Conservation (phyloP, 35 echinoderm and acorn worm genomes). For the Lytechinus pictus region DNA sequence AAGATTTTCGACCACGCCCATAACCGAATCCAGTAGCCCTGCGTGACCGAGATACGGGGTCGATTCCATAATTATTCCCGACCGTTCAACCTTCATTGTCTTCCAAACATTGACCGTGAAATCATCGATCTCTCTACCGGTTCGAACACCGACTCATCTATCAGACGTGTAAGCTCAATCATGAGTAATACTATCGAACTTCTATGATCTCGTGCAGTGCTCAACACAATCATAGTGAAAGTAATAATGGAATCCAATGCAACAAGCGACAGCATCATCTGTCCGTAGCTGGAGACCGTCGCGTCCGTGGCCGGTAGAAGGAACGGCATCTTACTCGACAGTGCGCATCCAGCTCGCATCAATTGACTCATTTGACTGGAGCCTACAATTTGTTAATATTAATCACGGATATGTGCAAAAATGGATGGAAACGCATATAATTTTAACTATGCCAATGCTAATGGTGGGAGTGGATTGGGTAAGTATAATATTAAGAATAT, state of each 20-base stretch:
- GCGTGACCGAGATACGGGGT: neutral
- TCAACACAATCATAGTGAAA: neutral
- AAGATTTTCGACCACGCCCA: neutral
- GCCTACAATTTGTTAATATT: neutral
- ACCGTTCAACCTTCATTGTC: neutral
- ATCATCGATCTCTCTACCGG: neutral
- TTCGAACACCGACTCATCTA: neutral
- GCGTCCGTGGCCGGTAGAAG: neutral
- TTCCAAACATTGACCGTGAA: neutral
- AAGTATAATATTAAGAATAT: neutral
- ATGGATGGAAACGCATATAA: conserved; percentile 26
- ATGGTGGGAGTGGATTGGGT: conserved; percentile 31
- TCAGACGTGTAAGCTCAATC: neutral
- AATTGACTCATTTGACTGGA: neutral
- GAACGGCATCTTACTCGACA: neutral
- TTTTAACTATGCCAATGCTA: conserved; percentile 13
- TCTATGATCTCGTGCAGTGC: neutral
- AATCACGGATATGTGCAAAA: neutral
- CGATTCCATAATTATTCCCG: neutral
- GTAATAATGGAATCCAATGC: neutral
- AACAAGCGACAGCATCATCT: neutral
- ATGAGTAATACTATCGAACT: neutral
- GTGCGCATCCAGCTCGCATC: neutral
- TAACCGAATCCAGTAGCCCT: no score
- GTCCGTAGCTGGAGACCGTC: neutral